Percentiles rank a stretch among this genome's conserved stretches.
phyloP scores from a whole-genome alignment of 1,140 invertebrate genomes.

The Physella acuta region DNA sequence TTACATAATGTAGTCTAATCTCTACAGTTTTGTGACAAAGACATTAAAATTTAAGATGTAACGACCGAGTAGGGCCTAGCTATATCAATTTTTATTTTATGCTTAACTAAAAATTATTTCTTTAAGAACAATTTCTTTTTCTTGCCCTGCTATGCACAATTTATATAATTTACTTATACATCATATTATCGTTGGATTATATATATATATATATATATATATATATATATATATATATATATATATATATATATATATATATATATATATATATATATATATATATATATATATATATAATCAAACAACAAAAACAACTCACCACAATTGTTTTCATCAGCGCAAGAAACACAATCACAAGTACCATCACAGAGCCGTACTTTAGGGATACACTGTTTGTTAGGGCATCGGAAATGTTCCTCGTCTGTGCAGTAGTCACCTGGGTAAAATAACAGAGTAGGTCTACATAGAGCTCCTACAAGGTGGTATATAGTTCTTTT shows the following conservation, averaged over 20 bases:
- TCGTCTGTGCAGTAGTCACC: not conserved
- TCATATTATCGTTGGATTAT: no score
- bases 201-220: not conserved
- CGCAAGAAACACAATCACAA: constrained; percentile 57
- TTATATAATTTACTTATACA: no score
- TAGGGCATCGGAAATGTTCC: constrained; percentile 12
- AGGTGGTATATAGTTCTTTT: not conserved
- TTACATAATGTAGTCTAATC: no score
- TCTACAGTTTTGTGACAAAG: no score
- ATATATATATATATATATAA: not conserved
- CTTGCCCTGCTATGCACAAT: not conserved
- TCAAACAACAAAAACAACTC: not conserved
- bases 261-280: not conserved
- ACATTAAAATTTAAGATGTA: no score
- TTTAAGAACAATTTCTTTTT: no score
- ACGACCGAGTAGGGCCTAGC: no score
- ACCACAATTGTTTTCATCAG: constrained; percentile 20
- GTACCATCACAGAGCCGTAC: constrained; percentile 58
- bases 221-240: not conserved
- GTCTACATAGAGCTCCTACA: not conserved
- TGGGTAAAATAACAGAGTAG: not conserved
- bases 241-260: not conserved
- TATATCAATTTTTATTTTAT: no score
- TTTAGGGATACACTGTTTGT: constrained; percentile 37
- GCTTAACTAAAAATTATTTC: no score